Conservation (phyloP, 2,888 invertebrate genomes). For the Strigamia crassipes region DNA sequence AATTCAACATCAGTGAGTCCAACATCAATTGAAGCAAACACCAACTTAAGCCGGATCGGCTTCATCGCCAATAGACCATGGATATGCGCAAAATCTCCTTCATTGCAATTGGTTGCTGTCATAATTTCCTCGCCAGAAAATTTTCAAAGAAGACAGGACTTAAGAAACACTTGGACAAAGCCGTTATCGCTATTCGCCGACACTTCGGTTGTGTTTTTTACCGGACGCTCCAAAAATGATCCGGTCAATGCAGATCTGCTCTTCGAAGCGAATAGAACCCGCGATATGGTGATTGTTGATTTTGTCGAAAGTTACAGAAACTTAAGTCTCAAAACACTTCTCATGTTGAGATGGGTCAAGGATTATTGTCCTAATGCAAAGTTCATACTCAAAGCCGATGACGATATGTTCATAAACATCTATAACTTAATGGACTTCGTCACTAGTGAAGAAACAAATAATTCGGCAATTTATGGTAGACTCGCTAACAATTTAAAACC, state of each 20-base stretch:
- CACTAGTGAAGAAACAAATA: background rate
- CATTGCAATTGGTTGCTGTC: background rate
- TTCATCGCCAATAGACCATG: background rate
- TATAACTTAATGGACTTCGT: constrained; percentile 66
- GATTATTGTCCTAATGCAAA: constrained; percentile 69
- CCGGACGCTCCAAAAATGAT: background rate
- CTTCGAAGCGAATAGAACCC: background rate
- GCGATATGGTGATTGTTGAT: background rate
- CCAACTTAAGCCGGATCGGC: too few species aligned
- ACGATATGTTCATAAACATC: constrained; percentile 87
- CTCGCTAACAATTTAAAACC: background rate
- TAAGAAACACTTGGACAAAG: constrained; percentile 75
- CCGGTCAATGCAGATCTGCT: background rate
- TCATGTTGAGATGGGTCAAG: background rate
- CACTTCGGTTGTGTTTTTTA: background rate
- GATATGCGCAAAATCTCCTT: background rate
- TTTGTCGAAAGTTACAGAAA: background rate
- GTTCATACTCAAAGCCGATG: constrained; percentile 81
- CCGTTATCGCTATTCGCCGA: background rate
- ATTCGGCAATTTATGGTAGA: background rate
- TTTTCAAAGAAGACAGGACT: constrained; percentile 73
- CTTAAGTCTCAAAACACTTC: background rate
- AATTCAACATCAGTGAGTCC: background rate
- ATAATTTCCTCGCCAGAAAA: constrained; percentile 60
- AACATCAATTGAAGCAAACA: too few species aligned